Percentiles rank a stretch among this genome's conserved stretches.
phyloP scores from a whole-genome alignment of 1,140 invertebrate species.

The Galendromus occidentalis region DNA sequence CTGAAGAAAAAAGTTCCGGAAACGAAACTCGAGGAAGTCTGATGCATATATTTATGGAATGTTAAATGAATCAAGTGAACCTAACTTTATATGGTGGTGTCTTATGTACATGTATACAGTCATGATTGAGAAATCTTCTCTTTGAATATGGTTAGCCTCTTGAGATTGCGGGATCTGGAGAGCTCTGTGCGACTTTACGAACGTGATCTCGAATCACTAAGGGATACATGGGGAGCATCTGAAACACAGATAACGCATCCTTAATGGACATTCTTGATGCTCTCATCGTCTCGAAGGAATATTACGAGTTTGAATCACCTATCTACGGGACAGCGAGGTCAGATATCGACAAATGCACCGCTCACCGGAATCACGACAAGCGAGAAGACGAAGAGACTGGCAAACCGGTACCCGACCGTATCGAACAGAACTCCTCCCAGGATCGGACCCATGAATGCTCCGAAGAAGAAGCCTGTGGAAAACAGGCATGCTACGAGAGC shows the following conservation, averaged over 20 bases:
- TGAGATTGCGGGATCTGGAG: background rate
- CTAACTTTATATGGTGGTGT: too few species aligned
- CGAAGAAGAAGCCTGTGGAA: background rate
- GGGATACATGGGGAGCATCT: slow-evolving; percentile 2
- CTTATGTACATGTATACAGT: too few species aligned
- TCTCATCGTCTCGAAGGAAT: too few species aligned
- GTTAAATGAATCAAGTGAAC: too few species aligned
- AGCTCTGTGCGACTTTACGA: background rate
- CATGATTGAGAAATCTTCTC: too few species aligned
- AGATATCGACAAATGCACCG: too few species aligned
- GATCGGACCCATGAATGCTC: background rate
- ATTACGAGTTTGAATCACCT: too few species aligned
- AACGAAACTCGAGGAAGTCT: too few species aligned
- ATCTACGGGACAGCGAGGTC: too few species aligned
- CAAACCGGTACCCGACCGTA: background rate
- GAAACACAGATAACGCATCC: background rate
- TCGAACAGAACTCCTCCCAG: slow-evolving; percentile 1
- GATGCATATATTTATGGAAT: too few species aligned
- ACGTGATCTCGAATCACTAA: background rate
- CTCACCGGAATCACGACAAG: background rate
- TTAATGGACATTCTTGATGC: too few species aligned
- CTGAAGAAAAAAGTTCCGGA: background rate
- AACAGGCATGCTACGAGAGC: background rate
- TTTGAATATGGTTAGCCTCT: too few species aligned
- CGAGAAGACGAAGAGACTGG: background rate